Conservation (phyloP, 2,113 vertebrate species). For the Mobula birostris region DNA sequence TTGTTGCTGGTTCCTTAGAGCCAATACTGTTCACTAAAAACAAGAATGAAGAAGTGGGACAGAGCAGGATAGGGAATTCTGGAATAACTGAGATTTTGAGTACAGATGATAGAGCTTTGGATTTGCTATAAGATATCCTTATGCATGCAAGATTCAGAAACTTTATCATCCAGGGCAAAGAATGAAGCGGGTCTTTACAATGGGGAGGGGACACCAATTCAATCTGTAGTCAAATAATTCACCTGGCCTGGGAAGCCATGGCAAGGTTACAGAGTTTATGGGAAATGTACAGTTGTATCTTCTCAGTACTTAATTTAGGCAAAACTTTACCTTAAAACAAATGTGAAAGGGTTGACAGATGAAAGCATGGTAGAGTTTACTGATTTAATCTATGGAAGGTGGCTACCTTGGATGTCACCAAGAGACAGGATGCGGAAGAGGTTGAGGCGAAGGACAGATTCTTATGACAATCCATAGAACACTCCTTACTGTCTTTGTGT, state of each 20-base stretch:
- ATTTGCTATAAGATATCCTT: not conserved
- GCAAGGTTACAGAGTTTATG: not conserved
- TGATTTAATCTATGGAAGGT: not conserved
- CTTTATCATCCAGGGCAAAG: not conserved
- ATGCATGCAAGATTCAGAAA: not conserved
- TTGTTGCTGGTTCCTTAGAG: not conserved
- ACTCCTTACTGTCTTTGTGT: not conserved
- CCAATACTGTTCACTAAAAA: not conserved
- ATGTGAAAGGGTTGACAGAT: not conserved
- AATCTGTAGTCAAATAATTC: not conserved
- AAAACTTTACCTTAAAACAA: not conserved
- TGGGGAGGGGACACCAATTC: not conserved
- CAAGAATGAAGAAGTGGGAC: not conserved
- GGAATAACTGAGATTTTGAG: not conserved
- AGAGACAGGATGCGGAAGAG: not conserved
- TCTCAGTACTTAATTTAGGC: not conserved
- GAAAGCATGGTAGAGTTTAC: not conserved
- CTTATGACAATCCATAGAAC: not conserved
- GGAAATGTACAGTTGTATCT: not conserved
- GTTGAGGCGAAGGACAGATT: not conserved
- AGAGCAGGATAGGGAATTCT: not conserved
- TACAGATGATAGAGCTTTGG: not conserved
- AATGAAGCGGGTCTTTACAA: not conserved
- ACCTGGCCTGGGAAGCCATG: not conserved
- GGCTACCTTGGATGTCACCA: not conserved